Evolutionary conservation across 2,888 invertebrate species (phyloP).

Genomic region (Sinotaia quadrata): DNA sequence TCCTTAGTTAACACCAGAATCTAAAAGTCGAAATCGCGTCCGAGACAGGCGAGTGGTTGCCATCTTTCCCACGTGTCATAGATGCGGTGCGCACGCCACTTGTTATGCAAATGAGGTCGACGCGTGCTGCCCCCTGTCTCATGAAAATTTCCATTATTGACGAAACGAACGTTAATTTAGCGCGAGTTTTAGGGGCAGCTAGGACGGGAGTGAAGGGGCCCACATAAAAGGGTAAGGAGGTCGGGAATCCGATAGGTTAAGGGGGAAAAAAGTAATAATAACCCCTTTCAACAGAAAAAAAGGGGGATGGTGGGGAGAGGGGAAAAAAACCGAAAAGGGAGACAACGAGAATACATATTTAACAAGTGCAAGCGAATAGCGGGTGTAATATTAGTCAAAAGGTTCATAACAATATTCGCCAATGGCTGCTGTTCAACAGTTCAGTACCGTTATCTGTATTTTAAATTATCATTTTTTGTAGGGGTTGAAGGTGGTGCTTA

Average conservation of each 20-base stretch:
- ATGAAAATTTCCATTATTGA: conserved; percentile 30
- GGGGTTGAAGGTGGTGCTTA: no score
- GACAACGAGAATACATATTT: no score
- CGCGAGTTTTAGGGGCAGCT: conserved; percentile 3
- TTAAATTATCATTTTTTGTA: no score
- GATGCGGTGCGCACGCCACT: conserved; percentile 44
- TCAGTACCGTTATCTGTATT: no score
- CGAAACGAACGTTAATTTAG: conserved; percentile 26
- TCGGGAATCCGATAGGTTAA: background rate
- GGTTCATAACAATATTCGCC: no score
- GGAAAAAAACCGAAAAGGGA: background rate
- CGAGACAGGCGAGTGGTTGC: background rate
- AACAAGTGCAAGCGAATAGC: no score
- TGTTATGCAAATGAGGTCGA: conserved; percentile 55
- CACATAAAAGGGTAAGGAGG: background rate
- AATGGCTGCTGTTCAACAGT: no score
- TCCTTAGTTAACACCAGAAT: no score
- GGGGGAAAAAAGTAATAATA: background rate
- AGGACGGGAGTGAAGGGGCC: background rate
- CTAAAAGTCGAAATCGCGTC: background rate
- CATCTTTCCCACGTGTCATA: conserved; percentile 40
- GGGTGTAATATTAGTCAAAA: no score
- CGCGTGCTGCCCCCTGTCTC: conserved; percentile 44
- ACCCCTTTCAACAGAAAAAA: background rate
- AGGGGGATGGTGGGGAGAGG: background rate